Percentiles rank a stretch among this genome's conserved stretches.
Evolutionary conservation across 2,113 vertebrate species (phyloP).

Genomic region (Seriola aureovittata): DNA sequence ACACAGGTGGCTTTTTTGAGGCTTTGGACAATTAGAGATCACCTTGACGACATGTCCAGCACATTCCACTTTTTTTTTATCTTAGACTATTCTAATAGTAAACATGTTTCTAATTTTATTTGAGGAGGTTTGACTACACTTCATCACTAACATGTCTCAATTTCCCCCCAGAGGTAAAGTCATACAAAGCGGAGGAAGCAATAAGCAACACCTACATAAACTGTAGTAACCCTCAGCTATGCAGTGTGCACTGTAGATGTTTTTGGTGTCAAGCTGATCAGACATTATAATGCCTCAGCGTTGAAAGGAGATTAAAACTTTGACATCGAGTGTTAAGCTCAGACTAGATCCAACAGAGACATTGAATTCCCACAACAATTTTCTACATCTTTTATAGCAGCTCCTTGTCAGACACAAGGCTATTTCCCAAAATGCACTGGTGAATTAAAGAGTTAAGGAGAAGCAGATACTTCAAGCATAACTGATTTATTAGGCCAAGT

Average conservation of each 20-base stretch:
- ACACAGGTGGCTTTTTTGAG: conserved; percentile 20
- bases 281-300: conserved; percentile 46
- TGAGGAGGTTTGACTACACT: background rate
- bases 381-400: conserved; percentile 68
- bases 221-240: background rate
- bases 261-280: conserved; percentile 38
- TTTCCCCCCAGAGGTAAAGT: background rate
- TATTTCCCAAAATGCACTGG: conserved; percentile 65
- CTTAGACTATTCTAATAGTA: background rate
- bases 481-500: conserved; percentile 75
- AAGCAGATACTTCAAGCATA: conserved; percentile 71
- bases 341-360: conserved; percentile 65
- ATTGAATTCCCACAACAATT: conserved; percentile 75
- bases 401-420: conserved; percentile 62
- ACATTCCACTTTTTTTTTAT: conserved; percentile 1
- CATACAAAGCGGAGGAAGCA: background rate
- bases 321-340: conserved; percentile 46
- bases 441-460: conserved; percentile 68
- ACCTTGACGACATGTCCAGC: background rate
- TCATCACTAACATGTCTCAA: background rate
- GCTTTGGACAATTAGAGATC: background rate
- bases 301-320: conserved; percentile 60
- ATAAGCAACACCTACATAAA: conserved; percentile 4
- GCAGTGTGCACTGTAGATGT: background rate
- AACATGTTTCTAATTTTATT: background rate